Conservation (phyloP, 1,140 invertebrate species). For the Atta texana region DNA sequence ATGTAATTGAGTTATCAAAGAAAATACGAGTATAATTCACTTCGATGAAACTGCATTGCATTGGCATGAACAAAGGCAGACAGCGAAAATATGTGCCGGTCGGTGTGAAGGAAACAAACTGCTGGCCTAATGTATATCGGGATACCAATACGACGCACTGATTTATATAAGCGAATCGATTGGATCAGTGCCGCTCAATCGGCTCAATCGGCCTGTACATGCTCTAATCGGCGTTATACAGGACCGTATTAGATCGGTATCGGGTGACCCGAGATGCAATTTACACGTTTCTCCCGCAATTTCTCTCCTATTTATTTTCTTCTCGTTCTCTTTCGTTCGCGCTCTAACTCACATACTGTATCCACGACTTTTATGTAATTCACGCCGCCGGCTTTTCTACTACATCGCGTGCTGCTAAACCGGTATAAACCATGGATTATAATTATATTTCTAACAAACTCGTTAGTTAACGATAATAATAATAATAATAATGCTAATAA, state of each 20-base stretch:
- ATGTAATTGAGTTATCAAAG: constrained; percentile 49
- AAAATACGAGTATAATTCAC: constrained; percentile 24
- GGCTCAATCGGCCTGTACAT: constrained; percentile 68
- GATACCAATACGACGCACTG: constrained; percentile 39
- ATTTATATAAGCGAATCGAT: constrained; percentile 63
- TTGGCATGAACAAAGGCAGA: constrained; percentile 47
- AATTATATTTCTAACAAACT: constrained; percentile 49
- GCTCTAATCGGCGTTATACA: constrained; percentile 61
- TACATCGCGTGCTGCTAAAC: not conserved
- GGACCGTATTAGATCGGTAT: constrained; percentile 65
- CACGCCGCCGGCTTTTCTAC: constrained; percentile 43
- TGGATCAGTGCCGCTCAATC: constrained; percentile 74
- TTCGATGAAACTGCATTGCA: constrained; percentile 37
- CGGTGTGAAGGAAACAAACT: constrained; percentile 57
- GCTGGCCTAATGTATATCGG: constrained; percentile 45
- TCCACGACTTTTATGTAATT: constrained; percentile 68
- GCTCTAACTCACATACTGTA: not conserved
- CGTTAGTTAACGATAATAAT: constrained; percentile 53
- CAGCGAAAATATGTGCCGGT: constrained; percentile 42
- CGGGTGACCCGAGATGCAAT: constrained; percentile 57
- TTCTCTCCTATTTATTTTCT: constrained; percentile 43
- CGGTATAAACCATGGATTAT: constrained; percentile 28
- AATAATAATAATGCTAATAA: constrained; percentile 34
- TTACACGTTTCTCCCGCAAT: constrained; percentile 71
- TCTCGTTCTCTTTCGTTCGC: constrained; percentile 8